phyloP scores from a whole-genome alignment of 2,888 invertebrate species.

The Crocallis elinguaria region DNA sequence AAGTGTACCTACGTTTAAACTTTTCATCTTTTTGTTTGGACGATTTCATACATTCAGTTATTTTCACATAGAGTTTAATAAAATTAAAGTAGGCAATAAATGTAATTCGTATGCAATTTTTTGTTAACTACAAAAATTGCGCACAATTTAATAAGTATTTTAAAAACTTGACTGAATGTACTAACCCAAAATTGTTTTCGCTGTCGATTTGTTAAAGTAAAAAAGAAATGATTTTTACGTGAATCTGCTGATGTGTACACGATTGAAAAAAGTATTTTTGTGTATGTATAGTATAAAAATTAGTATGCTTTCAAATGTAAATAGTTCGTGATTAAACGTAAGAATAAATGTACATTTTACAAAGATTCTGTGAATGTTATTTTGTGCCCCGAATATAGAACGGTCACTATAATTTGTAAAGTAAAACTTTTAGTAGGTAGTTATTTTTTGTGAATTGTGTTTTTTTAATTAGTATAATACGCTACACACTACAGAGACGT shows the following conservation, averaged over 20 bases:
- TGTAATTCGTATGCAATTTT: slow-evolving; percentile 27
- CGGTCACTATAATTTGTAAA: too few species aligned
- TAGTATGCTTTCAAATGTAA: slow-evolving; percentile 78
- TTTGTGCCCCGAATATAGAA: slow-evolving; percentile 1
- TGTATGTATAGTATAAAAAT: slow-evolving; percentile 66
- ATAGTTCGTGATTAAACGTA: slow-evolving; percentile 78
- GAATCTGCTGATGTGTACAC: slow-evolving; percentile 33
- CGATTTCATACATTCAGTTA: background rate
- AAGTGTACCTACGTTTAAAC: background rate
- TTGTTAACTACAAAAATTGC: slow-evolving; percentile 30
- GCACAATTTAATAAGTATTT: slow-evolving; percentile 30
- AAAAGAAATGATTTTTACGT: background rate
- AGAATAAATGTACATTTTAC: slow-evolving; percentile 84
- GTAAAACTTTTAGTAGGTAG: background rate
- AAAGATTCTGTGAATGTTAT: slow-evolving; percentile 57
- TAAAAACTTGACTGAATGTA: slow-evolving; percentile 33
- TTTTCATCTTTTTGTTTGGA: background rate
- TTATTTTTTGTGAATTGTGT: background rate
- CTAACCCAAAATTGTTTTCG: slow-evolving; percentile 10
- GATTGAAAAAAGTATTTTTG: slow-evolving; percentile 65
- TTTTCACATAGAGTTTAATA: background rate
- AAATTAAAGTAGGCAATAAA: slow-evolving; percentile 21
- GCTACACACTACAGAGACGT: too few species aligned
- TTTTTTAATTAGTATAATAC: too few species aligned
- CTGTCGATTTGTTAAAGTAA: background rate